Percentiles rank a stretch among this genome's conserved stretches.
These are phyloP conservation scores for Simalia tracyae DNA, from an alignment of 2,797 vertebrate species.

Conservation along the genomic window DNA sequence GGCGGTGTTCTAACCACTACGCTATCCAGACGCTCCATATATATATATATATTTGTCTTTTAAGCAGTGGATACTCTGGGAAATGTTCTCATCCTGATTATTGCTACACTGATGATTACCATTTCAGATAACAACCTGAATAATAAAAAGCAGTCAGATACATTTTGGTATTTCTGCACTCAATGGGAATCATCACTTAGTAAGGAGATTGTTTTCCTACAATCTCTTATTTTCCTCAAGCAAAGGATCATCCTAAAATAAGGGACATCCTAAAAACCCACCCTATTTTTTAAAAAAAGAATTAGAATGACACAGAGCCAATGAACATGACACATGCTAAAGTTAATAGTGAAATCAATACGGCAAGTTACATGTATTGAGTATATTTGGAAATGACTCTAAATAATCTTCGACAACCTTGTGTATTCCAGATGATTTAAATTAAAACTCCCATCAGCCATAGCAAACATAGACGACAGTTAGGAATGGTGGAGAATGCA, in stretches of 20 bases:
- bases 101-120: background rate
- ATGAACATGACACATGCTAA: background rate
- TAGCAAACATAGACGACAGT: background rate
- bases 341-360: background rate
- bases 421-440: background rate
- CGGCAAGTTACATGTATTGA: background rate
- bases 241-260: background rate
- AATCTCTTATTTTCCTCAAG: background rate
- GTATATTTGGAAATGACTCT: background rate
- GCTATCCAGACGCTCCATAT: no score
- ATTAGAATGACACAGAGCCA: background rate
- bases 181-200: background rate
- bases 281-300: background rate
- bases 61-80: background rate
- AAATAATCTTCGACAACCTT: background rate
- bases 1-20: no score
- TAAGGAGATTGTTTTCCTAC: background rate
- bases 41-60: background rate
- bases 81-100: background rate
- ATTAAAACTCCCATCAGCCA: background rate
- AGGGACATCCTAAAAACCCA: background rate
- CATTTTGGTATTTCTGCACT: background rate
- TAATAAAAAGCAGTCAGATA: background rate
- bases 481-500: background rate
- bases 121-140: background rate